These are phyloP conservation scores for Seira ritae DNA, from an alignment of 2,888 invertebrate species.

Conservation along the genomic window DNA sequence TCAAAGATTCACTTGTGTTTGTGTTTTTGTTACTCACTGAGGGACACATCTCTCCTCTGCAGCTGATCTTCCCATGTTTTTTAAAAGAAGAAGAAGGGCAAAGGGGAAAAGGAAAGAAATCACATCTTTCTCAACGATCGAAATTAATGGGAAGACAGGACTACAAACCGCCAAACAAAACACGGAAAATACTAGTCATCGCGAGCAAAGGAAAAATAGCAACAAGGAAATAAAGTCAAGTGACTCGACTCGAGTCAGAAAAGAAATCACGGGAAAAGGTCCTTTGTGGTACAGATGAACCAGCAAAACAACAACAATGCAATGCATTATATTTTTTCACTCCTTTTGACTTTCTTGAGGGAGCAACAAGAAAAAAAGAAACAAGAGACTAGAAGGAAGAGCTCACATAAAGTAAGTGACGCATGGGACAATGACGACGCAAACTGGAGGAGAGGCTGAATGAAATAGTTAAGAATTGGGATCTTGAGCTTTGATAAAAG, in stretches of 20 bases:
- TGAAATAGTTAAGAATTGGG: conserved; percentile 46
- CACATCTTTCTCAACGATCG: conserved; percentile 53
- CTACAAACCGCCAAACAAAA: conserved; percentile 22
- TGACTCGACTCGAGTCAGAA: conserved; percentile 29
- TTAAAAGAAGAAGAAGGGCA: conserved; percentile 29
- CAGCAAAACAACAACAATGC: conserved; percentile 40
- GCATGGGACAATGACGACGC: conserved; percentile 64
- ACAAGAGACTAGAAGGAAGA: conserved; percentile 64
- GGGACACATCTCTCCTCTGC: conserved; percentile 42
- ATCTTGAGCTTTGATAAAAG: conserved; percentile 1
- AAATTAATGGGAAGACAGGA: conserved; percentile 52
- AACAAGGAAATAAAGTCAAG: not conserved
- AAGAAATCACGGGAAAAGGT: conserved; percentile 57
- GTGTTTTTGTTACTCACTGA: conserved; percentile 54
- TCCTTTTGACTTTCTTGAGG: conserved; percentile 41
- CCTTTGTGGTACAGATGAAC: conserved; percentile 42
- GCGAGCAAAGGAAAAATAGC: conserved; percentile 7
- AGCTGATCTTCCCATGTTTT: not conserved
- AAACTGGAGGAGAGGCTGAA: conserved; percentile 41
- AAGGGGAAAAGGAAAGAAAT: conserved; percentile 38
- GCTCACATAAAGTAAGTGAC: conserved; percentile 70
- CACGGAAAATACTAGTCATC: conserved; percentile 28
- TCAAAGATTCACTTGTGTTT: conserved; percentile 57
- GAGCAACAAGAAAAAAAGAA: conserved; percentile 44
- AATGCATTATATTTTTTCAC: conserved; percentile 28